Evolutionary conservation across 2,113 vertebrate genomes (phyloP), one percentile per base, ranked within the genome.

Genomic region (Panurus biarmicus): DNA sequence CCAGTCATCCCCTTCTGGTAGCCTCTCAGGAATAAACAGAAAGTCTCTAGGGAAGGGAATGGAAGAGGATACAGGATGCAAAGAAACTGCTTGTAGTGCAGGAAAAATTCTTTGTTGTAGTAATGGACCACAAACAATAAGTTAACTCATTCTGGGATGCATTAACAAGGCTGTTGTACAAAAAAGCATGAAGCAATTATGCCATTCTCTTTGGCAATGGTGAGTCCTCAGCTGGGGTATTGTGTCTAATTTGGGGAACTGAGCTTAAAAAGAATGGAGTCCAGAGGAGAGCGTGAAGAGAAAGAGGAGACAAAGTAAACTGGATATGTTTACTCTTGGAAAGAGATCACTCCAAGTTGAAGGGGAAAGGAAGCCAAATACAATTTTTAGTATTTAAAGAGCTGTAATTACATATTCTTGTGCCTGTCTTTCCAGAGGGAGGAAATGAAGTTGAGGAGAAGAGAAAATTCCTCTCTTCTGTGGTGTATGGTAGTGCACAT

Each of bases 1-100:
- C 22, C 28, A 62, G 54, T 76, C 56, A 54, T 83, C 33, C 35
- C 47, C 21, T 88, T 93, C 44, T 79, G 47, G 29, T 47, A 88
- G 44, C 72, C 64, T 80, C 75, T 85, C 76, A 67, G 79, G 83
- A 93, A 51, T 92, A 93, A 96, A 85, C 35, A 90, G 65, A 74
- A 94, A 54, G 19, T 83, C 90, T 83, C 56, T 56, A 67, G 73
- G 69, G 77, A 79, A 53, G 24, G 44, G 91, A 69, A 86, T 89
- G 44, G 53, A 73, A 91, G 73, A 78, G 81, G 35, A 75, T 92
- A 48, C 44, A 71, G 69, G 56, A 86, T 80, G 64, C 60, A 81
- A 53, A 77, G 86, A 83, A 77, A 9, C 35, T 78, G 67, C 85
- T 83, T 85, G 36, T 73, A 86, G 75, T 51, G 56, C 88, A 86